Percentiles rank a stretch among this genome's conserved stretches.
Conservation (phyloP, 2,797 vertebrate genomes). For the Pogoniulus pusillus region DNA sequence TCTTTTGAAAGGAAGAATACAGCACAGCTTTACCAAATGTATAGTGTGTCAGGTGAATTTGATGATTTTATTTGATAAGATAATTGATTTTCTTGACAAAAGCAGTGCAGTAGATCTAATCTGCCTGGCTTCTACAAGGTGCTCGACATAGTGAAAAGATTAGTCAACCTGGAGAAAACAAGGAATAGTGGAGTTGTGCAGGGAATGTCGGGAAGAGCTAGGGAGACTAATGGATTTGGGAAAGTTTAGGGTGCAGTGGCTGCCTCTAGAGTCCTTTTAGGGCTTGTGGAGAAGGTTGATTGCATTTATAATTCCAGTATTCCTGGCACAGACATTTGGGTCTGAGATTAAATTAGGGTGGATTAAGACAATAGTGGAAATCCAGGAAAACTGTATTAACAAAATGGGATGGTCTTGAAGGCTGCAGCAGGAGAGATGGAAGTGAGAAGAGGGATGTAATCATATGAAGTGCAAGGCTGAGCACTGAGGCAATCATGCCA, state of each 20-base stretch:
- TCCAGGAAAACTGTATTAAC: background rate
- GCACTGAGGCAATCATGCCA: background rate
- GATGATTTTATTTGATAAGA: conserved; percentile 42
- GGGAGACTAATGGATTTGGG: background rate
- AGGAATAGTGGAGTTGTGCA: background rate
- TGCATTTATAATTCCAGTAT: background rate
- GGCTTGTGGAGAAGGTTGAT: background rate
- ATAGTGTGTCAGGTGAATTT: background rate
- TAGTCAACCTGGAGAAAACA: background rate
- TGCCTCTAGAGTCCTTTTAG: background rate
- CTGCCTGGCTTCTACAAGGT: background rate
- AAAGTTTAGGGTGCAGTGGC: background rate
- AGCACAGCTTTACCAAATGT: background rate
- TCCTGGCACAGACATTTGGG: background rate
- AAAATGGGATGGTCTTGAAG: background rate
- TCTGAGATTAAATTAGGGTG: background rate
- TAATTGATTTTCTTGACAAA: conserved; percentile 46
- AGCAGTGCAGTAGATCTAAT: conserved; percentile 33
- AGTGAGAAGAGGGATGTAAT: background rate
- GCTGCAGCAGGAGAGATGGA: background rate
- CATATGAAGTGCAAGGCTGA: background rate
- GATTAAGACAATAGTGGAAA: background rate
- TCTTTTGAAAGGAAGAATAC: background rate
- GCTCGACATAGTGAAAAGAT: conserved; percentile 17
- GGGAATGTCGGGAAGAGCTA: background rate